Evolutionary conservation across 2,797 vertebrate species (phyloP), one percentile per base, ranked within the genome.

Genomic region (Bucorvus abyssinicus): DNA sequence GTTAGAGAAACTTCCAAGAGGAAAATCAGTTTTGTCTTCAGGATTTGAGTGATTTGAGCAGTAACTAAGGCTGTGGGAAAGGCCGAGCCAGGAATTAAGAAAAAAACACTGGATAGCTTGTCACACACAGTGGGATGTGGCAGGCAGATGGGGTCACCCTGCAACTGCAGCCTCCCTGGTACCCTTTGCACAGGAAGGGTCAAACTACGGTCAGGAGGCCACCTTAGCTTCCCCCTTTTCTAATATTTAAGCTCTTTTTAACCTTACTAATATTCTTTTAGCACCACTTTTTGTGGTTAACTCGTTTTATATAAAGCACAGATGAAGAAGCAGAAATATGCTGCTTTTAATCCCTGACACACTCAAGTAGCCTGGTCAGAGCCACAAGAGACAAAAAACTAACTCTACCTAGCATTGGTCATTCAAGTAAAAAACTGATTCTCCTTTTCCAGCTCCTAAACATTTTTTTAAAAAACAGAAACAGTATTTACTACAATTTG

Each of bases 121-220:
- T 52, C 0, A 0, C 26, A 27, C 24, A 18, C 7, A 56, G 38
- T 0, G 0, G 7, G 19, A 32, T 27, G 84, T 19, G 17, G n/a
- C 10, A 7, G 13, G 45, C 34, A 64, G 20, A 59, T 4, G 17
- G 20, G 42, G 10, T 23, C 3, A 1, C 14, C 15, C 29, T 15
- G 4, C 27, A 60, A 16, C 0, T 27, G 10, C 8, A 65, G 26
- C 12, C 34, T 59, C 30, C 38, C 6, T 38, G 14, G 5, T 45
- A 84, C 18, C 9, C 19, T 34, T 32, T 71, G 59, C 40, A 81
- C 8, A 55, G 23, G 20, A 47, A 45, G 2, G 12, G 32, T 16
- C 0, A 0, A 60, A 52, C 19, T 53, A 30, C 2, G 1, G 8
- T 59, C 45, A 80, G 29, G 10, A 45, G 29, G 34, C 42, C 38